Evolutionary conservation across 2,888 invertebrate genomes (phyloP), one percentile per base, ranked within the genome.

Genomic region (Tetropium fuscum): DNA sequence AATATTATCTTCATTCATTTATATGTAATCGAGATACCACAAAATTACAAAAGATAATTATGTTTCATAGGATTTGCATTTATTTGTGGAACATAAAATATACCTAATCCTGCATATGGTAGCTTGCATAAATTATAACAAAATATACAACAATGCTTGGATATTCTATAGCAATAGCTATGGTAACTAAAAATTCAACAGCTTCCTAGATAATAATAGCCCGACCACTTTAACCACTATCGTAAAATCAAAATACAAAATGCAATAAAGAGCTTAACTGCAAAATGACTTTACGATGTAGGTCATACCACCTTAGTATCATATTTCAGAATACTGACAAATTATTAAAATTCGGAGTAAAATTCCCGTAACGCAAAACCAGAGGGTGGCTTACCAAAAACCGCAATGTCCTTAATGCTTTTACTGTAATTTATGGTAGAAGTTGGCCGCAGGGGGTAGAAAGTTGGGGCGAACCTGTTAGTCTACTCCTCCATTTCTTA

Each of bases 211-310:
- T n/a, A n/a, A n/a, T n/a, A n/a, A n/a, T n/a, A n/a, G n/a, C n/a
- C n/a, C n/a, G n/a, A n/a, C n/a, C n/a, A n/a, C n/a, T n/a, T n/a
- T n/a, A n/a, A 25, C 22, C 30, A 45, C 45, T 18, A n/a, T 16
- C 45, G 10, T 45, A 45, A 45, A 45, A 30, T 45, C 18, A n/a
- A 18, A 19, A 34, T 38, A 20, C 19, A 18, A 30, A 18, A 16
- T 19, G 30, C 51, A 44, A 34, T 58, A 58, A 44, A 58, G 36
- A 58, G 43, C 32, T 43, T 43, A 36, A 43, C 49, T 57, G 49
- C 45, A 25, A 16, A 36, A 57, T 49, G 7, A 36, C 25, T 38
- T 11, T 22, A 18, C 11, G 32, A 57, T 57, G 25, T 57, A 49
- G 49, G 51, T 51, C 57, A 51, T 32, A 11, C 44, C 30, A 16